These are phyloP conservation scores for Strigamia maritima DNA, from an alignment of 2,888 invertebrate species.

Conservation along the genomic window DNA sequence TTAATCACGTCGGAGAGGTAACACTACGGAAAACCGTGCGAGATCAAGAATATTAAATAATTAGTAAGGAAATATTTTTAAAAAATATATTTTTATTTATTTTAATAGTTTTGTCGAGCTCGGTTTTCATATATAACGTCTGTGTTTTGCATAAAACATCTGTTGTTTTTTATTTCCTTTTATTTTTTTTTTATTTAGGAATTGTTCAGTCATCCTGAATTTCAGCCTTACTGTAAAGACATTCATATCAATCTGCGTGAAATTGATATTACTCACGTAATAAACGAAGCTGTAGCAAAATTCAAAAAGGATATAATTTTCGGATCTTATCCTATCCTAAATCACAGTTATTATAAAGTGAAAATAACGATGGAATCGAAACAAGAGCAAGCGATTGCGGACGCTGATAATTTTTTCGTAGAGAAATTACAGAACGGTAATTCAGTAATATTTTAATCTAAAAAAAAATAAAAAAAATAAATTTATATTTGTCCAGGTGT, in stretches of 20 bases:
- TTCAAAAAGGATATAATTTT: constrained; percentile 56
- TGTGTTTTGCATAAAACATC: not conserved
- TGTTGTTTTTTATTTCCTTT: not conserved
- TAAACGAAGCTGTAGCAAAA: constrained; percentile 55
- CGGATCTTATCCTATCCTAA: constrained; percentile 60
- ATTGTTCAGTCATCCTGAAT: not conserved
- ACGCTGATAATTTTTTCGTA: constrained; percentile 51
- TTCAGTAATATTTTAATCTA: not conserved
- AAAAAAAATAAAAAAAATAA: not conserved
- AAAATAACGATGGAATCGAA: constrained; percentile 58
- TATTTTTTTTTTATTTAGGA: not conserved
- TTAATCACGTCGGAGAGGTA: constrained; percentile 39
- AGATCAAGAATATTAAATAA: too few species aligned
- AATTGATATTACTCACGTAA: constrained; percentile 40
- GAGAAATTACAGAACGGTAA: constrained; percentile 47
- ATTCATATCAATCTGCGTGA: not conserved
- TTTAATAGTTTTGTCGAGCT: too few species aligned
- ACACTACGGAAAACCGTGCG: too few species aligned
- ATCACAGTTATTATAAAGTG: constrained; percentile 57
- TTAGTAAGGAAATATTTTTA: too few species aligned
- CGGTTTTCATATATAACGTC: too few species aligned
- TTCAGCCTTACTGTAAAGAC: not conserved
- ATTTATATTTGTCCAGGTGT: not conserved
- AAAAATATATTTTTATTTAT: too few species aligned
- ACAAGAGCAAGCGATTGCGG: constrained; percentile 49